phyloP scores from a whole-genome alignment of 2,797 vertebrate genomes.

The Poeciliopsis presidionis region DNA sequence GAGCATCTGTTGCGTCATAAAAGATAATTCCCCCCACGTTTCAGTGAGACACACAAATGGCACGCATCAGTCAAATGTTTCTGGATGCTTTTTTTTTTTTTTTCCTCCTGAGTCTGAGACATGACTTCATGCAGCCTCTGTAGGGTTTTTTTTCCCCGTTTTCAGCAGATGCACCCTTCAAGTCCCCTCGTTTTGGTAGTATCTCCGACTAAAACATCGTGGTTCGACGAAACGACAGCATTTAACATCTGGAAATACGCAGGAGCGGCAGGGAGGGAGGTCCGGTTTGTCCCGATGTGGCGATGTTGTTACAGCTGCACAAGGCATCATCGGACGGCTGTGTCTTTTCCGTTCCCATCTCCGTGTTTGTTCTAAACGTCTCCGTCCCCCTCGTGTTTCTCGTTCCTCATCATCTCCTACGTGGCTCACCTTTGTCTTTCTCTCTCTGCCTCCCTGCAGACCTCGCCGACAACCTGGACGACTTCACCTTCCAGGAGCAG shows the following conservation, averaged over 20 bases:
- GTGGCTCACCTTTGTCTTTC: conserved; percentile 11
- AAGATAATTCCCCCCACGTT: not conserved
- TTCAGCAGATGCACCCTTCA: conserved; percentile 38
- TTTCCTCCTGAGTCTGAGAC: conserved; percentile 18
- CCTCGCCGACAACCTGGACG: conserved; percentile 83
- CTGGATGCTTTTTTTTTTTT: not conserved
- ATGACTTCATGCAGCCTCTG: conserved; percentile 31
- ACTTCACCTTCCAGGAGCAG: conserved; percentile 85
- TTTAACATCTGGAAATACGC: conserved; percentile 66
- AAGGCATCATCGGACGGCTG: conserved; percentile 69
- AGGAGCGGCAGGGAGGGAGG: not conserved
- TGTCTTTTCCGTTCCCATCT: conserved; percentile 61
- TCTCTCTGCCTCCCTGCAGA: conserved; percentile 65
- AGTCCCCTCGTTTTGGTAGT: conserved; percentile 52
- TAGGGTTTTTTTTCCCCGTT: conserved; percentile 35
- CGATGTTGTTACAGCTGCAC: conserved; percentile 73
- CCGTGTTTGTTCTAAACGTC: conserved; percentile 59
- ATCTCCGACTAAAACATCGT: conserved; percentile 42
- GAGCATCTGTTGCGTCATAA: conserved; percentile 4
- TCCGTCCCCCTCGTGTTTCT: conserved; percentile 55
- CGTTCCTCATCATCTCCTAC: conserved; percentile 45
- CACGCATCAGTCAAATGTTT: not conserved
- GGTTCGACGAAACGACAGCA: conserved; percentile 61
- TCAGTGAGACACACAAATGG: conserved; percentile 3
- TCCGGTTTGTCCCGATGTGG: conserved; percentile 49